phyloP scores from a whole-genome alignment of 2,113 vertebrate species.

The Psilopsiagon aurifrons region DNA sequence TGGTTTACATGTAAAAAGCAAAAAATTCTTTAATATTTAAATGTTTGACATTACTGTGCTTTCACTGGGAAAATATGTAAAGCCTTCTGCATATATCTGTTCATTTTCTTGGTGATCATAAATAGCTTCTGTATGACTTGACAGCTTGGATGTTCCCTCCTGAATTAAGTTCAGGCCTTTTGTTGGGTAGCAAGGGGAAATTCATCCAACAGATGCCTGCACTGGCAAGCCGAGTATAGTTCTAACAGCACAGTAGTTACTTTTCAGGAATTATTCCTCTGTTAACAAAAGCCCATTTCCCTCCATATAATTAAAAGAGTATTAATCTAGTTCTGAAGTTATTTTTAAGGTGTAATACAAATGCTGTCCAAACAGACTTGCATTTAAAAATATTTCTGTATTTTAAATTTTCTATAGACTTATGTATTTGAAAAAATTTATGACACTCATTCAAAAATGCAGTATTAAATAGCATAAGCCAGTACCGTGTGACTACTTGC shows the following conservation, averaged over 20 bases:
- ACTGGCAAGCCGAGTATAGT: constrained; percentile 17
- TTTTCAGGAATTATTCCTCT: not conserved
- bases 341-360: not conserved
- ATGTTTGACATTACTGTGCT: constrained; percentile 22
- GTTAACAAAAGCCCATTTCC: not conserved
- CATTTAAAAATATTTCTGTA: not conserved
- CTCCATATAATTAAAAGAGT: not conserved
- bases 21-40: constrained; percentile 29
- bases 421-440: not conserved
- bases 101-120: constrained; percentile 51
- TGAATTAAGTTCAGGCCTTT: constrained; percentile 64
- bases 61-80: constrained; percentile 45
- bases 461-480: not conserved
- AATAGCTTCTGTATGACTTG: constrained; percentile 40
- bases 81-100: constrained; percentile 40
- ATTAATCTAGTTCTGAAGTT: not conserved
- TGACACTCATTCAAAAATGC: not conserved
- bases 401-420: not conserved
- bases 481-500: not conserved
- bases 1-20: not conserved
- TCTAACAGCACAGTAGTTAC: not conserved
- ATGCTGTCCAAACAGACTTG: not conserved
- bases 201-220: constrained; percentile 49
- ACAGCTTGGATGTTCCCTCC: constrained; percentile 61
- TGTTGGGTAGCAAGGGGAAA: constrained; percentile 51